phyloP scores from a whole-genome alignment of 2,797 vertebrate species.

The Manis crassicaudata region DNA sequence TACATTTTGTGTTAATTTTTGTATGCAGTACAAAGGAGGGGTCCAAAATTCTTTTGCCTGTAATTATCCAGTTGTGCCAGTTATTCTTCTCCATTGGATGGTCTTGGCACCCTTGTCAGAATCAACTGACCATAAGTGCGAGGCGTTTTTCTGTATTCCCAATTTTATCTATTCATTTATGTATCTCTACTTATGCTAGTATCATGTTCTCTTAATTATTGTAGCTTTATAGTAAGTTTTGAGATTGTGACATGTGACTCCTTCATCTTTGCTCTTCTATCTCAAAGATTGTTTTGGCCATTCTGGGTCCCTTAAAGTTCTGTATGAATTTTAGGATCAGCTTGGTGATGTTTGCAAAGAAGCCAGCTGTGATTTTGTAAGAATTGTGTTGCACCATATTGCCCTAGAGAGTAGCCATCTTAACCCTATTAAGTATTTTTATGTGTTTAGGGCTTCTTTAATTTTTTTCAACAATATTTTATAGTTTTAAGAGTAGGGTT shows the following conservation, averaged over 20 bases:
- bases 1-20: not conserved
- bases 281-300: not conserved
- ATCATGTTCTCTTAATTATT: not conserved
- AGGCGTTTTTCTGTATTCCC: not conserved
- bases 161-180: not conserved
- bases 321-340: not conserved
- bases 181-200: not conserved
- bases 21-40: not conserved
- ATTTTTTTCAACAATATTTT: constrained; percentile 26
- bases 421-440: not conserved
- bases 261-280: not conserved
- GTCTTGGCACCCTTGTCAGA: not conserved
- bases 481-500: not conserved
- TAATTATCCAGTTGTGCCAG: not conserved
- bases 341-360: constrained; percentile 15
- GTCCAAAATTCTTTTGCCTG: not conserved
- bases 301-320: not conserved
- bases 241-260: not conserved
- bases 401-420: not conserved
- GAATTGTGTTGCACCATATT: not conserved
- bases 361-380: not conserved
- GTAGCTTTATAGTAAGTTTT: not conserved
- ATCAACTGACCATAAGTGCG: not conserved
- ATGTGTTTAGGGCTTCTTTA: not conserved
- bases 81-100: not conserved